Evolutionary conservation across 1,140 invertebrate species (phyloP), one percentile per base, ranked within the genome.

Genomic region (Ruditapes philippinarum): DNA sequence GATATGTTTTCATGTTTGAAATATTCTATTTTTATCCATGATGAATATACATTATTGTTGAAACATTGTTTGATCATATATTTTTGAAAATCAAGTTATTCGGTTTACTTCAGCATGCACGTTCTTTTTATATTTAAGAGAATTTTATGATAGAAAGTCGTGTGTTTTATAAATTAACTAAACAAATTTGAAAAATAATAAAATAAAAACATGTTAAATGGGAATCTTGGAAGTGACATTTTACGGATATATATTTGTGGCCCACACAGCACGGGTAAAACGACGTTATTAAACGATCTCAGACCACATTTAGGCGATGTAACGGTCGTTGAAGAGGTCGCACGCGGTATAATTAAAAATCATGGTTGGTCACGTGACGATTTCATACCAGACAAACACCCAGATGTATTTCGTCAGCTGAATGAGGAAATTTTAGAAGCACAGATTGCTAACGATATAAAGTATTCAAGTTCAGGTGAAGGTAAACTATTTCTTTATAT

Each of bases 231-330:
- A 22, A 42, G 14, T 4, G 38, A 83, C 68, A 73, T 73, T 25
- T 49, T 54, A 28, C 84, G 78, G 33, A 84, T 91, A 40, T 91
- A 91, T 51, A 83, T 91, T 25, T 89, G 85, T 49, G 91, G 91
- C 19, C 88, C 89, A 19, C 91, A 91, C 33, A 91, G 91, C 54
- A 90, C 91, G 11, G 91, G 91, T 9, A 92, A 92, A 70, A 91
- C 91, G 17, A 92, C 91, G 0, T 62, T 92, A 17, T 31, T 92
- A 31, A 74, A 88, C 14, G 91, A 92, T 70, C 79, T 92, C 12
- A 51, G 42, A 31, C 82, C 86, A 17, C 45, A 89, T 84, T 68
- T 91, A 17, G 51, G 60, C 12, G 60, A 84, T 17, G 28, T 91
- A 0, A 51, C 42, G 17, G 17, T 91, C 25, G 82, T 87, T 19